Evolutionary conservation across 2,113 vertebrate genomes (phyloP), one percentile per base, ranked within the genome.

Genomic region (Camelus dromedarius): DNA sequence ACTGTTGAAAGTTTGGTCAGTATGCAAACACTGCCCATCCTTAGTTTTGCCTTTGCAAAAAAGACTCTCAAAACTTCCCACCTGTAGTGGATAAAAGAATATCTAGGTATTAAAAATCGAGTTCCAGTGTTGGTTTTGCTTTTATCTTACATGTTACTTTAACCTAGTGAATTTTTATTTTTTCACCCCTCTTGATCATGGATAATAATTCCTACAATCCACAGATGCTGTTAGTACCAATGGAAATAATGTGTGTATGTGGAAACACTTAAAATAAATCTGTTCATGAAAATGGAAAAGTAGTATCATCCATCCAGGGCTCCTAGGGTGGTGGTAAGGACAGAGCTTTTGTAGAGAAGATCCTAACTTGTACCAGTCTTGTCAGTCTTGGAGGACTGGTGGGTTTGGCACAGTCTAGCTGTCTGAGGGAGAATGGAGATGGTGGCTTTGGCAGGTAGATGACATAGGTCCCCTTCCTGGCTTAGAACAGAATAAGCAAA

Each of bases 231-330:
- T 90, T 67, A 70, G 62, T 77, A 77, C 9, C 4, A 32, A 16
- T 70, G 2, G 30, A 80, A 73, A 90, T 64, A 48, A 32, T 13
- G 12, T 62, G 46, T 38, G 2, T 19, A 76, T 89, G 28, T 62
- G 28, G 92, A 67, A 88, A 32, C 64, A 77, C 38, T 94, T 80
- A 56, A 60, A 94, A 60, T 89, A 72, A 69, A 80, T 91, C 5
- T 1, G 46, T 81, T 95, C 77, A 77, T 92, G 75, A 85, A 89
- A 80, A 81, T 58, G 1, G 19, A 56, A 97, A 72, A 30, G 83
- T 64, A 70, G 56, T 84, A 35, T 16, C n/a, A 89, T 73, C 66
- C 16, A 92, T 13, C 42, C 8, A 66, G 11, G 46, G 12, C 26
- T 69, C 2, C 38, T 42, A 42, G 38, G 38, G 38, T 42, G 38